A percentile compares a stretch with the other conserved stretches of the same genome.
Evolutionary conservation across 2,797 vertebrate species (phyloP).

Genomic region (Clarias fuscus): DNA sequence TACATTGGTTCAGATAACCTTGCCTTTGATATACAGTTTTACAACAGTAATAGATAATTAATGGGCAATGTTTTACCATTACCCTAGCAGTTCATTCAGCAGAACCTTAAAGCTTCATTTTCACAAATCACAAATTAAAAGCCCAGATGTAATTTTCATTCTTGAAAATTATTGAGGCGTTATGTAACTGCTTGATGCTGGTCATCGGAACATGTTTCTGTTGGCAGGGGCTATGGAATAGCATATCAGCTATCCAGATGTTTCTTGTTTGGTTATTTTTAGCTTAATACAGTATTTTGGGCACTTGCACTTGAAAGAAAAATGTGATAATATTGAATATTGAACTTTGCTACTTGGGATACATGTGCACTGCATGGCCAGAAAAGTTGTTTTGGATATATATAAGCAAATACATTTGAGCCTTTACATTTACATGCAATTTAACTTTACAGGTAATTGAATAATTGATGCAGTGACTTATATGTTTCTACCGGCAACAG

Average conservation of each 20-base stretch:
- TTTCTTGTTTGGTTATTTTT: slow-evolving; percentile 74
- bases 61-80: background rate
- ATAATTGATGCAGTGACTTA: too few relatives aligned
- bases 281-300: slow-evolving; percentile 61
- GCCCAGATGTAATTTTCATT: slow-evolving; percentile 48
- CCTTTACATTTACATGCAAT: too few relatives aligned
- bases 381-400: too few relatives aligned
- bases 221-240: slow-evolving; percentile 61
- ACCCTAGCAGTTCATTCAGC: background rate
- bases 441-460: too few relatives aligned
- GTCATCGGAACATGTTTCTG: slow-evolving; percentile 71
- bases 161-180: slow-evolving; percentile 60
- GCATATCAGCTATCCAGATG: slow-evolving; percentile 72
- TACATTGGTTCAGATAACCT: background rate
- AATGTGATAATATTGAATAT: background rate
- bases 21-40: background rate
- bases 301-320: slow-evolving; percentile 57
- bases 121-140: slow-evolving; percentile 56
- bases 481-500: too few relatives aligned
- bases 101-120: slow-evolving; percentile 13
- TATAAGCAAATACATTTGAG: too few relatives aligned
- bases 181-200: slow-evolving; percentile 66
- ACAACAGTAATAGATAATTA: background rate
- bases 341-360: background rate
- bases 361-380: background rate